Evolutionary conservation across 2,888 invertebrate species (phyloP).

Genomic region (Patella pellucida): DNA sequence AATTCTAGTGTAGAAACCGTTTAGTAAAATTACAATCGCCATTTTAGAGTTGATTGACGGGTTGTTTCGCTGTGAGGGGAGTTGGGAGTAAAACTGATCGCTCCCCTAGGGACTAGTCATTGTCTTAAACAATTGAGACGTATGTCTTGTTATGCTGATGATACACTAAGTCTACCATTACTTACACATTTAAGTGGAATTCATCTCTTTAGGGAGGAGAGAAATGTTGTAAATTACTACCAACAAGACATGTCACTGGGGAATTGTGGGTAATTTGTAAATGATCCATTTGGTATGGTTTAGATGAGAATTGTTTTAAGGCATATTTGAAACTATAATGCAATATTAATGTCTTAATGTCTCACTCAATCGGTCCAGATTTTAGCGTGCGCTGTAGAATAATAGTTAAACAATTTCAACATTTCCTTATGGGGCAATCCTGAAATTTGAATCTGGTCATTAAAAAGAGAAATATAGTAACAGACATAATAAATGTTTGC

Average conservation of each 20-base stretch:
- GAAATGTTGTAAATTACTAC: conserved; percentile 4
- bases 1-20: conserved; percentile 1
- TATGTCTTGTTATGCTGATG: conserved; percentile 1
- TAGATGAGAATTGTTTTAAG: too few species aligned
- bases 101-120: background rate
- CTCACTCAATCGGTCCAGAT: too few species aligned
- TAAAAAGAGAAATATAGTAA: too few species aligned
- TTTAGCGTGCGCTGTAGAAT: too few species aligned
- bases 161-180: background rate
- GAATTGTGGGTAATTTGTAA: conserved; percentile 10
- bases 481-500: too few species aligned
- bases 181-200: background rate
- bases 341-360: too few species aligned
- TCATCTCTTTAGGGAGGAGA: background rate
- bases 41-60: conserved; percentile 3
- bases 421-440: too few species aligned
- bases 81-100: background rate
- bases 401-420: too few species aligned
- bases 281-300: background rate
- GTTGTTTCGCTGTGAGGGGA: background rate
- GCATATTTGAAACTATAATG: too few species aligned
- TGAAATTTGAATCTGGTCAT: too few species aligned
- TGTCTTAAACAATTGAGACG: conserved; percentile 5
- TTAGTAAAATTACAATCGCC: conserved; percentile 4
- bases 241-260: background rate